Base-by-base conservation (phyloP, 2,113 vertebrate species). In the Phrynosoma platyrhinos region DNA sequence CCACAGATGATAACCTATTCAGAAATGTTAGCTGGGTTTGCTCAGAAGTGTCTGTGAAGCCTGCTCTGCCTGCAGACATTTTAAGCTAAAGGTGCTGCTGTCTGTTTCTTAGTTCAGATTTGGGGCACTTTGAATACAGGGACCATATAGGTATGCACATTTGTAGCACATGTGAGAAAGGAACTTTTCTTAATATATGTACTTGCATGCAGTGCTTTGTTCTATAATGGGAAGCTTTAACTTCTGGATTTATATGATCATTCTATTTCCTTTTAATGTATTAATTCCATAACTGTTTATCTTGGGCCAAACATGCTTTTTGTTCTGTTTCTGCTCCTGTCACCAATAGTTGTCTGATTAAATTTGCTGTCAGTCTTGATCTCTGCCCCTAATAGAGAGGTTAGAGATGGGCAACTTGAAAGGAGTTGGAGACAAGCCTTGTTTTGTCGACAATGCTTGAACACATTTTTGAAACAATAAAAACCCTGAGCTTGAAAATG, bases 211-310 rank as follows among this genome's bases (percentile, higher is more conserved):
- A 42, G 0, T 42, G 13, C 14, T 62, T 18, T 82, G 32, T 82
- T 66, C 20, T 68, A 42, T 27, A 82, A 42, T 68, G 62, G 10
- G 32, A 82, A 82, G 80, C 5, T 5, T 32, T 62, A 36, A 86
- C 27, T 92, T 87, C 84, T 84, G 47, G 47, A 47, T 47, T 94
- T 90, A 88, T 94, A 85, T 93, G 87, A 47, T 93, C 85, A 87
- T 82, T 88, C 68, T 36, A 85, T 84, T 91, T 40, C 69, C 91
- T 93, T 87, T 92, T 90, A 89, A 91, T 75, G 84, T 93, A 82
- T 55, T 90, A 88, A 89, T 90, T 47, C 88, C 36, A 55, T 76
- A 78, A 40, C 58, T 83, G 76, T 62, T 84, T 91, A 4, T 84
- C 36, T 86, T 88, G 69, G 40, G 23, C 86, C 36, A 91, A 85